Evolutionary conservation across 1,140 invertebrate genomes (phyloP).

Genomic region (Rhizoglyphus robini): DNA sequence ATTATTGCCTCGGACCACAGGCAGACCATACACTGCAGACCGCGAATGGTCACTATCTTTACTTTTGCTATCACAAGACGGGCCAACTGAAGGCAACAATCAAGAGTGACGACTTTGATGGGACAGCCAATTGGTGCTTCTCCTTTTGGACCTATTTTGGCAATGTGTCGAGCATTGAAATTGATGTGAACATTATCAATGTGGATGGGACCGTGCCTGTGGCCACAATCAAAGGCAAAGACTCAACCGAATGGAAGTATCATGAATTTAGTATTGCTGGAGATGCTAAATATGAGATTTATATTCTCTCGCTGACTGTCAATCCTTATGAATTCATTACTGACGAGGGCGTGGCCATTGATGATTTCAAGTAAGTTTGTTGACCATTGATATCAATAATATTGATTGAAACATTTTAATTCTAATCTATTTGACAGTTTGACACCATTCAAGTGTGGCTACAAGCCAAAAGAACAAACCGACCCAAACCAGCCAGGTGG

Average conservation of each 20-base stretch:
- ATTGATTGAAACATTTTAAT: too few relatives aligned
- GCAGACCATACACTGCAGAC: slow-evolving; percentile 20
- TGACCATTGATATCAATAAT: too few relatives aligned
- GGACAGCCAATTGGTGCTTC: not conserved
- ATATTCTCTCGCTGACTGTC: slow-evolving; percentile 20
- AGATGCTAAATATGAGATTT: slow-evolving; percentile 18
- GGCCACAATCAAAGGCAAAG: not conserved
- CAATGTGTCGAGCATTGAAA: not conserved
- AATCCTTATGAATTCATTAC: not conserved
- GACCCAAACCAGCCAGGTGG: slow-evolving; percentile 15
- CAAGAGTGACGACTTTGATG: slow-evolving; percentile 2
- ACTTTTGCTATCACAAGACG: slow-evolving; percentile 7
- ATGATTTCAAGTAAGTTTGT: slow-evolving; percentile 22
- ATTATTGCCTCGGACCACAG: slow-evolving; percentile 20
- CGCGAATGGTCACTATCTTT: slow-evolving; percentile 25
- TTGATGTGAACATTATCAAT: slow-evolving; percentile 16
- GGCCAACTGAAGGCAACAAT: not conserved
- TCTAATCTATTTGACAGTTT: too few relatives aligned
- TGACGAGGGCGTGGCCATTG: slow-evolving; percentile 24
- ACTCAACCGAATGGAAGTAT: slow-evolving; percentile 17
- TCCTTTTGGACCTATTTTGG: not conserved
- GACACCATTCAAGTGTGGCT: slow-evolving; percentile 1
- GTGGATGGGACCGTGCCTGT: not conserved
- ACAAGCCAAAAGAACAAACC: not conserved
- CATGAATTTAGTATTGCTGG: slow-evolving; percentile 19